These are phyloP conservation scores for Spinibarbus caldwelli DNA, from an alignment of 2,797 vertebrate species.

Conservation along the genomic window DNA sequence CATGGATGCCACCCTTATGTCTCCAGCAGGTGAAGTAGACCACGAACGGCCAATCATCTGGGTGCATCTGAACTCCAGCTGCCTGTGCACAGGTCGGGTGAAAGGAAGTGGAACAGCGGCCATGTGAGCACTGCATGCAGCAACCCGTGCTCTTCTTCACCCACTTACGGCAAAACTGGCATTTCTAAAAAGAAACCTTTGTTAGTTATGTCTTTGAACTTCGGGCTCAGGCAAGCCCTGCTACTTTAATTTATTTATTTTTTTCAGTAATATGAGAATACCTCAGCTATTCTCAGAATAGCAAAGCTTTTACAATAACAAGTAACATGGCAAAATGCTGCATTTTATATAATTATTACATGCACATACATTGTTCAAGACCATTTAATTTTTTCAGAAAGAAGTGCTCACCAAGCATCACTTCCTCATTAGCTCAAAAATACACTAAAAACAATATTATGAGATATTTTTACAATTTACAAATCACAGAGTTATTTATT, in stretches of 20 bases:
- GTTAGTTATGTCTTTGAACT: background rate
- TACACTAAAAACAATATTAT: too few relatives aligned
- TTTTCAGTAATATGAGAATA: background rate
- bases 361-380: too few relatives aligned
- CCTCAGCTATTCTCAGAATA: too few relatives aligned
- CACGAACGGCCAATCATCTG: slow-evolving; percentile 96
- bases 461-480: too few relatives aligned
- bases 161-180: slow-evolving; percentile 92
- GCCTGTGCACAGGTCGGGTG: slow-evolving; percentile 96
- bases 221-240: background rate
- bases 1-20: slow-evolving; percentile 82
- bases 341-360: background rate
- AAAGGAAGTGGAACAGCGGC: slow-evolving; percentile 94
- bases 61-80: slow-evolving; percentile 94
- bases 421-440: too few relatives aligned
- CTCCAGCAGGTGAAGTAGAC: slow-evolving; percentile 95
- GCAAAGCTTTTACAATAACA: background rate
- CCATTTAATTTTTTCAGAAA: too few relatives aligned
- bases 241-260: too few relatives aligned
- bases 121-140: slow-evolving; percentile 96
- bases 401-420: too few relatives aligned
- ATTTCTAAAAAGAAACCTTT: slow-evolving; percentile 80
- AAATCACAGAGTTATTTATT: background rate
- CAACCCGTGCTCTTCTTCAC: slow-evolving; percentile 89
- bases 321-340: background rate